Conservation (phyloP, 53 echinoderm and acorn worm genomes). For the Actinopyga echinites region DNA sequence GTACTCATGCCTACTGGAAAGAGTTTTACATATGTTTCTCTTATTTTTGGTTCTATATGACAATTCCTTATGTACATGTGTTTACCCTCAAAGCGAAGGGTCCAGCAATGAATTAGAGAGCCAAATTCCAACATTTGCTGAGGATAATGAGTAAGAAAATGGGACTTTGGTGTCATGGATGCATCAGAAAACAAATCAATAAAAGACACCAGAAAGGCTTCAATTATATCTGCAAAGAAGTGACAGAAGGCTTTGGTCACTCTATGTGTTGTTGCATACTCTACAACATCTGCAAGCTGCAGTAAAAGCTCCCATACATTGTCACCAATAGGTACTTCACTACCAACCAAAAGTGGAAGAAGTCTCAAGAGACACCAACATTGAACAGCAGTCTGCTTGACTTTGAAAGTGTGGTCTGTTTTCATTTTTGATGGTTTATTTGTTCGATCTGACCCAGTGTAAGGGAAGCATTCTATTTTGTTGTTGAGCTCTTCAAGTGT, state of each 20-base stretch:
- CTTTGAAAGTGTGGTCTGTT: slow-evolving; percentile 29
- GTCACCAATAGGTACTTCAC: slow-evolving; percentile 34
- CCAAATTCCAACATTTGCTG: slow-evolving; percentile 50
- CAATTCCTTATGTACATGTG: slow-evolving; percentile 48
- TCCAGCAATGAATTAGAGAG: no score
- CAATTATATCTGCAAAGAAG: slow-evolving; percentile 18
- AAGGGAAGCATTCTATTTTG: slow-evolving; percentile 26
- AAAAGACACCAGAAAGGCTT: neutral
- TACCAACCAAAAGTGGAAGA: slow-evolving; percentile 58
- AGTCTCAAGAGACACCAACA: slow-evolving; percentile 53
- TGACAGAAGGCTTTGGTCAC: neutral
- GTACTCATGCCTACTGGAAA: slow-evolving; percentile 47
- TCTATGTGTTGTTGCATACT: neutral
- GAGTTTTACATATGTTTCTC: slow-evolving; percentile 47
- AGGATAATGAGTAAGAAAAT: slow-evolving; percentile 53
- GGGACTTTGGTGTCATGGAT: slow-evolving; percentile 60
- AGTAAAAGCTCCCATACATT: slow-evolving; percentile 15
- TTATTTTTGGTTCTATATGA: slow-evolving; percentile 36
- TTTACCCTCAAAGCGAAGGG: no score
- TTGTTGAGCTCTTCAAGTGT: slow-evolving; percentile 43
- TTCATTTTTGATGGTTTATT: slow-evolving; percentile 49
- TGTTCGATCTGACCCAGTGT: slow-evolving; percentile 8
- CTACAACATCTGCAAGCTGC: slow-evolving; percentile 1
- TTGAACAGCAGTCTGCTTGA: slow-evolving; percentile 55
- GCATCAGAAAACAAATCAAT: slow-evolving; percentile 9